Percentiles rank a stretch among this genome's conserved stretches.
Conservation (phyloP, 2,113 vertebrate species). For the Scophthalmus maximus region DNA sequence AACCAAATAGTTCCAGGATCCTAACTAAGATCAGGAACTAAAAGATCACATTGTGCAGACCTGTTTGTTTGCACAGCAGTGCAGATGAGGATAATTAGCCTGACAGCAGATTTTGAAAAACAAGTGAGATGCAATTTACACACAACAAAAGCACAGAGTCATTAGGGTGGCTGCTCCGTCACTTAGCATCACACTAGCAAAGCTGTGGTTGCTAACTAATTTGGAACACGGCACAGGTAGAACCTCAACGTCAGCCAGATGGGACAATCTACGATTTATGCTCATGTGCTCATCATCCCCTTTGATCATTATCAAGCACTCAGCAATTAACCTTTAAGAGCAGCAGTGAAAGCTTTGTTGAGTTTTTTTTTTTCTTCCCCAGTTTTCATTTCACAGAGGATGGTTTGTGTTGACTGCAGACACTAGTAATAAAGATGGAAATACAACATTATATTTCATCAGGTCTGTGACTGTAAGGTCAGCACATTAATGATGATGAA, state of each 20-base stretch:
- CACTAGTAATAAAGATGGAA: not conserved
- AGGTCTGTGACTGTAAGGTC: not conserved
- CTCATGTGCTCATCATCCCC: not conserved
- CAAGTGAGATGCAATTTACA: too few relatives aligned
- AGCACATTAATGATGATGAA: not conserved
- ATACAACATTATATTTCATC: not conserved
- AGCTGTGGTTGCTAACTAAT: not conserved
- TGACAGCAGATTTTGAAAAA: too few relatives aligned
- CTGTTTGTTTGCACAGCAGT: too few relatives aligned
- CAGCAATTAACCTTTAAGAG: constrained; percentile 7
- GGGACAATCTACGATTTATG: not conserved
- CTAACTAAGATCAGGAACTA: not conserved
- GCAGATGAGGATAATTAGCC: too few relatives aligned
- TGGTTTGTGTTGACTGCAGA: not conserved
- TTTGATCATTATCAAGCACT: not conserved
- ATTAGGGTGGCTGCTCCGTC: not conserved
- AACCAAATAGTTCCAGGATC: not conserved
- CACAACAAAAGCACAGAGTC: not conserved
- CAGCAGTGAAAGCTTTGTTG: not conserved
- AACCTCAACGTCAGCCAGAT: not conserved
- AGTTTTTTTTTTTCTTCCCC: not conserved
- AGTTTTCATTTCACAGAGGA: not conserved
- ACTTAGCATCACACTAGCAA: not conserved
- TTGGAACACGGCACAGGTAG: not conserved
- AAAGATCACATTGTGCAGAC: not conserved